Evolutionary conservation across 2,797 vertebrate species (phyloP).

Genomic region (Callimico goeldii): DNA sequence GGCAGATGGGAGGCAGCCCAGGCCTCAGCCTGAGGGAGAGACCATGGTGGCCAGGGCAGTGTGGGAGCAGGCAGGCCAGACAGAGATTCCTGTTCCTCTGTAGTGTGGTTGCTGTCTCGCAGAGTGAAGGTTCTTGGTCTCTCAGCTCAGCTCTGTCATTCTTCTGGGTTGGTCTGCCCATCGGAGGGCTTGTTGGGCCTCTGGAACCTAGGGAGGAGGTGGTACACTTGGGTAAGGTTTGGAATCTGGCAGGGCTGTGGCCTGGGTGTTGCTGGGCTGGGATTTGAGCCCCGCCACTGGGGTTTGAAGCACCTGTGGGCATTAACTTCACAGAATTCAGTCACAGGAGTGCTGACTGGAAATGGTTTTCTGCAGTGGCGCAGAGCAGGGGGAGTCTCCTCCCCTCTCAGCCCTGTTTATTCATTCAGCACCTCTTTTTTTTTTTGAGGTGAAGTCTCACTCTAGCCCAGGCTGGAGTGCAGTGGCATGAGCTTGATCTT

Average conservation of each 20-base stretch:
- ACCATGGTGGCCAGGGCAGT: neutral
- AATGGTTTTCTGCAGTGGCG: neutral
- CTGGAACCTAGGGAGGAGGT: neutral
- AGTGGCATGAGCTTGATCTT: no score
- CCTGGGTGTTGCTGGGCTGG: neutral
- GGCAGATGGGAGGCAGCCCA: conserved; percentile 64
- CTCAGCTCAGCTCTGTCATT: neutral
- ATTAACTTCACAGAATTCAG: neutral
- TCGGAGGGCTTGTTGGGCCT: neutral
- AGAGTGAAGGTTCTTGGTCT: neutral
- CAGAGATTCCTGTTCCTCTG: neutral
- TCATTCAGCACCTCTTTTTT: neutral
- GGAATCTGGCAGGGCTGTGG: neutral
- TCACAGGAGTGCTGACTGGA: neutral
- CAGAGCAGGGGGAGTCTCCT: no score
- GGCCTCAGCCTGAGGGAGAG: conserved; percentile 4
- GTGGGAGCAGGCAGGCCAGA: neutral
- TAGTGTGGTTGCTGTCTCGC: neutral
- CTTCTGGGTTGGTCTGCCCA: neutral
- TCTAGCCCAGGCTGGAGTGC: no score
- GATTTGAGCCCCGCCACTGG: neutral
- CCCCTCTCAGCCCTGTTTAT: neutral
- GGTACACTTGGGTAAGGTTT: neutral
- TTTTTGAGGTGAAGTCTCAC: no score
- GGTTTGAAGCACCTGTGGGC: neutral